These are phyloP conservation scores for Dioctria rufipes DNA, from an alignment of 2,888 invertebrate species.

Conservation along the genomic window DNA sequence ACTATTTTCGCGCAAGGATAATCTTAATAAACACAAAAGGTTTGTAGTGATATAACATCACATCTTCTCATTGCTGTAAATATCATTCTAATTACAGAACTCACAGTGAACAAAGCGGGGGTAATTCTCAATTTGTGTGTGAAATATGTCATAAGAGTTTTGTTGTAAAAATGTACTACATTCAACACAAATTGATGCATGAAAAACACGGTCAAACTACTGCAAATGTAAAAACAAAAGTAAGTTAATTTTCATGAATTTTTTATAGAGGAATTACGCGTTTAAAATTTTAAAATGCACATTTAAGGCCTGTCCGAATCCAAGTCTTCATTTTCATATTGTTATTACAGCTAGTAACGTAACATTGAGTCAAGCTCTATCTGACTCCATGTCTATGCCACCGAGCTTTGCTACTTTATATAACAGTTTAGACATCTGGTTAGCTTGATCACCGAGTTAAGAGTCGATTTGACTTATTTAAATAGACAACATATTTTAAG, in stretches of 20 bases:
- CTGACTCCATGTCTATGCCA: no score
- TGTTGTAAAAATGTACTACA: constrained; percentile 78
- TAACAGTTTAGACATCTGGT: no score
- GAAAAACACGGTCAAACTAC: constrained; percentile 63
- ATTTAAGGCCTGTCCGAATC: no score
- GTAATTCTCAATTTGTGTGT: constrained; percentile 74
- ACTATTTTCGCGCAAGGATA: constrained; percentile 72
- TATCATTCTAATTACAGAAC: constrained; percentile 63
- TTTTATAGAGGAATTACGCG: no score
- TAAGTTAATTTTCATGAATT: constrained; percentile 23
- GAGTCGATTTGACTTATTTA: no score
- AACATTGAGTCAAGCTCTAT: no score
- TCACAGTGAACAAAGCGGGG: constrained; percentile 63
- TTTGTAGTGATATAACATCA: constrained; percentile 57
- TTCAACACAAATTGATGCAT: constrained; percentile 76
- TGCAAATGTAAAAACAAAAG: constrained; percentile 59
- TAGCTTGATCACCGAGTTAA: no score
- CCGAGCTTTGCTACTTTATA: no score
- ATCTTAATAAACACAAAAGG: constrained; percentile 71
- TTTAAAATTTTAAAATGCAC: no score
- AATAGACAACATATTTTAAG: no score
- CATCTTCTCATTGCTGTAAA: neutral
- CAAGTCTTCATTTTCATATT: no score
- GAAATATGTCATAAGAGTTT: constrained; percentile 79
- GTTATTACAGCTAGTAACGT: no score